These are phyloP conservation scores for Lamprologus tigripictilis DNA, from an alignment of 2,113 vertebrate genomes.

Conservation along the genomic window DNA sequence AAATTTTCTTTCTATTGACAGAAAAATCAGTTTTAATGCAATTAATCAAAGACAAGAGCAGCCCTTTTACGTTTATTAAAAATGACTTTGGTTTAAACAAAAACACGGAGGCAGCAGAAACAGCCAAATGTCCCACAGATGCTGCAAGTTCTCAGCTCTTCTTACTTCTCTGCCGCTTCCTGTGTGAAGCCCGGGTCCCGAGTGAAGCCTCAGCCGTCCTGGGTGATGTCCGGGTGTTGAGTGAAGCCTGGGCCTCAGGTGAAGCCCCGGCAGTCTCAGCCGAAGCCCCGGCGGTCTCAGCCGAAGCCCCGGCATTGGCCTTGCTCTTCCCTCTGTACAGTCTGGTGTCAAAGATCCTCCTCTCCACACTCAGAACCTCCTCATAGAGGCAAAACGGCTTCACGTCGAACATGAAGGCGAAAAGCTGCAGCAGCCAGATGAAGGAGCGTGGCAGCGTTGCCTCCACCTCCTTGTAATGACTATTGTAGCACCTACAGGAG, in stretches of 20 bases:
- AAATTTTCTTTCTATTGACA: not conserved
- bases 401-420: slow-evolving; percentile 65
- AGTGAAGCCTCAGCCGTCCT: not conserved
- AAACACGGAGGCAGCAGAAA: not conserved
- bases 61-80: not conserved
- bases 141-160: not conserved
- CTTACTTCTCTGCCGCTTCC: not conserved
- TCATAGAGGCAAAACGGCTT: slow-evolving; percentile 8
- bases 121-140: not conserved
- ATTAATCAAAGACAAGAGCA: not conserved
- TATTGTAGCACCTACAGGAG: not conserved
- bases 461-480: slow-evolving; percentile 37
- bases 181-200: rapidly evolving
- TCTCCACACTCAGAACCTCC: slow-evolving; percentile 57
- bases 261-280: not conserved
- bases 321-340: not conserved
- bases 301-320: not conserved
- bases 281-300: not conserved
- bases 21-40: not conserved
- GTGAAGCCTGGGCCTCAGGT: not conserved
- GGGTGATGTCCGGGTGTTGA: not conserved
- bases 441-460: slow-evolving; percentile 48
- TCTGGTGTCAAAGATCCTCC: slow-evolving; percentile 10
- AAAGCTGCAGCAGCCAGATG: slow-evolving; percentile 60
- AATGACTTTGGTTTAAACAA: not conserved